Percentiles rank a stretch among this genome's conserved stretches.
These are phyloP conservation scores for Coremacera marginata DNA, from an alignment of 2,888 invertebrate genomes.

Conservation along the genomic window DNA sequence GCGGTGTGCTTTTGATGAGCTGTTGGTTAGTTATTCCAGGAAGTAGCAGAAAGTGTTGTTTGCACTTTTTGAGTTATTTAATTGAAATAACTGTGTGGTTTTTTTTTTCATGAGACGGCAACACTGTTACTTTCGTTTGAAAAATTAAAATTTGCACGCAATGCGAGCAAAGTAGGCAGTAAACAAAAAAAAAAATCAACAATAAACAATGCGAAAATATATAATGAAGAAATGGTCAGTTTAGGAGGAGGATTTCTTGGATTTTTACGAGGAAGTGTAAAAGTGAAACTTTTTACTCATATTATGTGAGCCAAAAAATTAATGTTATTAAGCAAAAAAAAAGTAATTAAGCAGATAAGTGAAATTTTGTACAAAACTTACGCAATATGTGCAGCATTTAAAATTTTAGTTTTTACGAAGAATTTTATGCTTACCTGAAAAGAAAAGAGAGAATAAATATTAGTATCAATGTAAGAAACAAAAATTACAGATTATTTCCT, in stretches of 20 bases:
- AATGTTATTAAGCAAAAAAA: no score
- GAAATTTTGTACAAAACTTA: no score
- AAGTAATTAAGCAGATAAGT: no score
- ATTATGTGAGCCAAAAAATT: no score
- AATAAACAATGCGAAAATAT: neutral
- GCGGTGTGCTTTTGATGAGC: neutral
- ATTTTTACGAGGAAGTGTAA: constrained; percentile 19
- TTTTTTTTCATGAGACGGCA: neutral
- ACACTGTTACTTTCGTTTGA: constrained; percentile 41
- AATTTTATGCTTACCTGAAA: neutral
- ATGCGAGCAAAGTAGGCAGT: constrained; percentile 42
- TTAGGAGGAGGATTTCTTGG: neutral
- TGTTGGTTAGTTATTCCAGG: neutral
- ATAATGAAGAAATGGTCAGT: neutral
- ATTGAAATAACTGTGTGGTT: constrained; percentile 40
- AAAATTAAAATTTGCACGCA: constrained; percentile 61
- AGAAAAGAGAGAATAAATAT: no score
- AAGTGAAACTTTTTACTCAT: neutral
- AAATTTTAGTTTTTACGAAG: no score
- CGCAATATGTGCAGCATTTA: no score
- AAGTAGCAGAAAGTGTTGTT: neutral
- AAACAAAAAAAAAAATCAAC: neutral
- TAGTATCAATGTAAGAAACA: no score
- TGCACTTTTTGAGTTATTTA: constrained; percentile 34
- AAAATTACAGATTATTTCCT: no score